Evolutionary conservation across 2,113 vertebrate genomes (phyloP), one percentile per base, ranked within the genome.

Genomic region (Pedionomus torquatus): DNA sequence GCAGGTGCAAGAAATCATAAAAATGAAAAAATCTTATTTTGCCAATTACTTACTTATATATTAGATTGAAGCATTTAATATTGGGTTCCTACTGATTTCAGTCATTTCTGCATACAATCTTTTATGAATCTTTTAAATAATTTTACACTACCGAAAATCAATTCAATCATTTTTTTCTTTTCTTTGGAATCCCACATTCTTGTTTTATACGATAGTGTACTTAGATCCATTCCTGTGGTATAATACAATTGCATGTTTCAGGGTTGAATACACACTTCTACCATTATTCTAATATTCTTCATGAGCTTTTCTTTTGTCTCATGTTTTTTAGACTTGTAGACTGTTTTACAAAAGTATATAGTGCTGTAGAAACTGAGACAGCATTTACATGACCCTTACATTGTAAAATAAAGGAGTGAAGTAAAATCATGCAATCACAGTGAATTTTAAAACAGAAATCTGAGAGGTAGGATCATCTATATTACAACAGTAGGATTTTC

Each of bases 1-100:
- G 76, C 86, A 96, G 83, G 76, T 95, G 70, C 84, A 91, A 83
- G 68, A 89, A 95, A 78, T 8, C 49, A 39, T 83, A 81, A 89
- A 95, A 96, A 91, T 51, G 52, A 95, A 96, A 96, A 93, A 87
- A 77, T 57, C n/a, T 43, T 87, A 54, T 64, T 96, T 93, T 91
- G 10, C 19, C 70, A 93, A 76, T 94, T 92, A 72, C 52, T 75
- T 87, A 79, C 23, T 71, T 57, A 95, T 95, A 89, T 93, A 82
- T 85, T 89, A 93, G 19, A 78, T 30, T 89, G 64, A 83, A 90
- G 71, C 66, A 89, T 89, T 90, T 93, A 93, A 78, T 85, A 80
- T 11, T 1, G 1, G 2, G 7, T 81, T 88, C 82, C 61, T 61
- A 82, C 51, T 71, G 70, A 78, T 93, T 78, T 85, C 46, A 74